Percentiles rank a stretch among this genome's conserved stretches.
phyloP scores from a whole-genome alignment of 2,888 invertebrate species.

The Lamellibrachia columna region DNA sequence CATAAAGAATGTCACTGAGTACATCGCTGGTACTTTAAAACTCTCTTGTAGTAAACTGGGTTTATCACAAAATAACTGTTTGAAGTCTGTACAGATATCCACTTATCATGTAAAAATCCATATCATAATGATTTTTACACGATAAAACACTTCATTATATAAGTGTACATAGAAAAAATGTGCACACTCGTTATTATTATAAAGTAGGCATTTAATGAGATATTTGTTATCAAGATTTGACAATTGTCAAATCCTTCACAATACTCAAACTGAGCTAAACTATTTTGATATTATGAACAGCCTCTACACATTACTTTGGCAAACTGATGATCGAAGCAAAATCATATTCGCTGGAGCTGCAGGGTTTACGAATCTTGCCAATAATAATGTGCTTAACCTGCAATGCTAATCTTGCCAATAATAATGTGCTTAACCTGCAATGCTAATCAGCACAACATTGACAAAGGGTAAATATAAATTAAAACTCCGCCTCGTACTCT shows the following conservation, averaged over 20 bases:
- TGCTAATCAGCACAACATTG: not conserved
- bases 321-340: not conserved
- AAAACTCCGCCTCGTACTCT: too few relatives aligned
- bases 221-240: not conserved
- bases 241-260: not conserved
- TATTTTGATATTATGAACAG: not conserved
- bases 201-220: not conserved
- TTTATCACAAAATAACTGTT: not conserved
- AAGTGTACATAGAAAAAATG: not conserved
- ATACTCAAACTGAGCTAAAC: constrained; percentile 1
- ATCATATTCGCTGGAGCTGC: not conserved
- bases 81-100: not conserved
- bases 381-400: not conserved
- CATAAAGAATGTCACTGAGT: not conserved
- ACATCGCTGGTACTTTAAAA: not conserved
- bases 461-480: too few relatives aligned
- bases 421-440: not conserved
- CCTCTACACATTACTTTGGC: not conserved
- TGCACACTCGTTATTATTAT: not conserved
- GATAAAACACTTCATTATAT: not conserved
- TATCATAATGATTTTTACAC: not conserved
- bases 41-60: not conserved
- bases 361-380: not conserved
- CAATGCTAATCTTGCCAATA: not conserved
- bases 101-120: not conserved